Evolutionary conservation across 2,888 invertebrate genomes (phyloP), one percentile per base, ranked within the genome.

Genomic region (Cantharis nigra): DNA sequence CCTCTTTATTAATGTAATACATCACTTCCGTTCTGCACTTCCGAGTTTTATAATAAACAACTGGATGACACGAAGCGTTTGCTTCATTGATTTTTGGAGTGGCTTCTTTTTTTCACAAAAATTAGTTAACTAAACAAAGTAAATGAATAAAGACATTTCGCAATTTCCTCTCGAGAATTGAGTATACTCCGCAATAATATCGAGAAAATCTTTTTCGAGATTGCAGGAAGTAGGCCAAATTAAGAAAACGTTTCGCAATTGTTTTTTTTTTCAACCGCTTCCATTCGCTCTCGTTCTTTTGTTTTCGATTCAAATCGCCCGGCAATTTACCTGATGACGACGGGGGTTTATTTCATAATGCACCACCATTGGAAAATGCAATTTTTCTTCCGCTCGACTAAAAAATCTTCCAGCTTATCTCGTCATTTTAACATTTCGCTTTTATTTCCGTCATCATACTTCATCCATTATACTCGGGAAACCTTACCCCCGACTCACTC

Each of bases 1-100:
- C 73, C 82, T 82, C 83, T 84, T 83, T 84, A 84, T 84, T 84
- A 84, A 84, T 83, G 81, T 82, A 82, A 83, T 84, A 83, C 82
- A 84, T 84, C 84, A 83, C 82, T 81, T 83, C 83, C 83, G 82
- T 81, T 78, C 79, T 78, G 78, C 79, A 82, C 79, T 82, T 83
- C 79, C 81, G 81, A 80, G 73, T 74, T 71, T 74, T 74, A 79
- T 82, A 81, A 82, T 80, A 78, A 80, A 82, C 80, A 81, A 80
- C 76, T 78, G 26, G 72, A 62, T 70, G 78, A 72, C 80, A 80
- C 77, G 78, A 67, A 67, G 23, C 26, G 30, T 69, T 77, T 33
- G 72, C 64, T 70, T 78, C 75, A 80, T 78, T 80, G 78, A 79
- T 80, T 74, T 71, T 69, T 70, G 26, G 23, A n/a, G 49, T 26